Conservation (phyloP, 2,113 vertebrate genomes). For the Athene noctua region DNA sequence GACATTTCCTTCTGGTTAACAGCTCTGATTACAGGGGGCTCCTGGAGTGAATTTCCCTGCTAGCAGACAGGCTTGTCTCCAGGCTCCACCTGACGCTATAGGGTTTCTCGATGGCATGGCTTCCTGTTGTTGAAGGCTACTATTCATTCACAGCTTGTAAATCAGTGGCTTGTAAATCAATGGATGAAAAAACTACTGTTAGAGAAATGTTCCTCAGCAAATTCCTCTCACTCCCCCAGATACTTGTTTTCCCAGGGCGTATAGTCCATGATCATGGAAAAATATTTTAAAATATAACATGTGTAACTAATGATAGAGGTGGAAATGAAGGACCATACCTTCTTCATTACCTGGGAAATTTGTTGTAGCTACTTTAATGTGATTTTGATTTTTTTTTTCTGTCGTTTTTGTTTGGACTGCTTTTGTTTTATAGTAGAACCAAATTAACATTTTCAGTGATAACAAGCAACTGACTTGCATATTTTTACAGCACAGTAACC, state of each 20-base stretch:
- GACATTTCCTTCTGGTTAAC: conserved; percentile 84
- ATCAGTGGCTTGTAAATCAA: conserved; percentile 84
- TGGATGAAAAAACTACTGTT: conserved; percentile 77
- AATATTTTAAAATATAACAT: conserved; percentile 68
- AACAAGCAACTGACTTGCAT: neutral
- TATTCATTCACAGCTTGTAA: conserved; percentile 86
- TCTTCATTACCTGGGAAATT: conserved; percentile 31
- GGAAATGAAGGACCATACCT: conserved; percentile 46
- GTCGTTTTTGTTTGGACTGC: neutral
- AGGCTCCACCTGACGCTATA: conserved; percentile 75
- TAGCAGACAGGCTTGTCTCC: conserved; percentile 73
- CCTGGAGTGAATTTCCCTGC: conserved; percentile 79
- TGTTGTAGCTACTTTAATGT: conserved; percentile 1
- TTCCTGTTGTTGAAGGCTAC: conserved; percentile 85
- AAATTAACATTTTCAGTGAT: neutral
- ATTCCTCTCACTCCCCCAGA: conserved; percentile 67
- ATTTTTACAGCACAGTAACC: neutral
- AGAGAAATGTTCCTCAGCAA: conserved; percentile 74
- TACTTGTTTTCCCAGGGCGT: conserved; percentile 68
- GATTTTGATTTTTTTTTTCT: neutral
- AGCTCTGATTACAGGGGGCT: conserved; percentile 78
- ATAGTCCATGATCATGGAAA: conserved; percentile 60
- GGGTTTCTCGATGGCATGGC: conserved; percentile 76
- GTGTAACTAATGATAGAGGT: conserved; percentile 51
- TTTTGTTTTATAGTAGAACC: neutral